Conservation (phyloP, 2,888 invertebrate genomes). For the Spicauda simplicius region DNA sequence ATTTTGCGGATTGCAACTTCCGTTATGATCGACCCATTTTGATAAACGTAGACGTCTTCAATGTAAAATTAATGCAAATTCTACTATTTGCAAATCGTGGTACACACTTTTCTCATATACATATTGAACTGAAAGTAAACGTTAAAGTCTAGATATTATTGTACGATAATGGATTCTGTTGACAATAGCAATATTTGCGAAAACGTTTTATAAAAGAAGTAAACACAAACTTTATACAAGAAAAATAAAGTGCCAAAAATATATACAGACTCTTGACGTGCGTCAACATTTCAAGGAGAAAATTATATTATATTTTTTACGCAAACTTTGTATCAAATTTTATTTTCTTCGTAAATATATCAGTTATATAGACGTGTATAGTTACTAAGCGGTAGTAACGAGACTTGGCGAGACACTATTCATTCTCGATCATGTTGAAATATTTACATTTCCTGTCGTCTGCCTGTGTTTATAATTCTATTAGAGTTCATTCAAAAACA, state of each 20-base stretch:
- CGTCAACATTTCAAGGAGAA: slow-evolving; percentile 9
- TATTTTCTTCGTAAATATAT: not conserved
- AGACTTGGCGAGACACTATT: not conserved
- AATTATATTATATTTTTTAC: not conserved
- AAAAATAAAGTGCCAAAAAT: not conserved
- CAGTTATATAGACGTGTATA: slow-evolving; percentile 7
- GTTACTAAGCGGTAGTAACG: not conserved
- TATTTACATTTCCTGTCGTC: not conserved
- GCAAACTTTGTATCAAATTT: not conserved
- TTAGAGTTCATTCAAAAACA: not conserved
- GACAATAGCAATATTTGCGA: not conserved
- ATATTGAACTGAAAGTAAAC: no score
- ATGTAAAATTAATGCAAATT: not conserved
- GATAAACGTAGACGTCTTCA: not conserved
- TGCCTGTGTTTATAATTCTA: not conserved
- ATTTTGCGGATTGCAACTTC: slow-evolving; percentile 35
- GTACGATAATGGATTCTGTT: not conserved
- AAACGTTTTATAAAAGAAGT: not conserved
- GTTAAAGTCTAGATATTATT: no score
- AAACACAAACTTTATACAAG: not conserved
- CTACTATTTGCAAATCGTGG: not conserved
- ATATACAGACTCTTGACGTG: slow-evolving; percentile 2
- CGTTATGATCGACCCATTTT: slow-evolving; percentile 29
- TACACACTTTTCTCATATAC: no score
- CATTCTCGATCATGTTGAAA: not conserved